A percentile compares a stretch with the other conserved stretches of the same genome.
Conservation (phyloP, 2,797 vertebrate genomes). For the Astyanax mexicanus region DNA sequence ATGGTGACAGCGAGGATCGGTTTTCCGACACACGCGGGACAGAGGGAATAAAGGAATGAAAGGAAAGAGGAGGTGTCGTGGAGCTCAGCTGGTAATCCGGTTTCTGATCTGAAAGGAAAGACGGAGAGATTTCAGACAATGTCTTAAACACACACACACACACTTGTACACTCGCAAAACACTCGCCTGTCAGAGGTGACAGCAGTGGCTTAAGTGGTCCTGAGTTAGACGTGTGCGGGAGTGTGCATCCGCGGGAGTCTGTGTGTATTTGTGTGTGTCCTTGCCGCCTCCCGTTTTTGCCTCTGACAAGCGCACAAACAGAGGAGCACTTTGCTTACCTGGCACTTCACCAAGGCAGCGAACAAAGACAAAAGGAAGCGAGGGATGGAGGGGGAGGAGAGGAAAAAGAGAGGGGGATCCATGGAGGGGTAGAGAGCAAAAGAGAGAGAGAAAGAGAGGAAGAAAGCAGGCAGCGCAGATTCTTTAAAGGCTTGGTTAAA, state of each 20-base stretch:
- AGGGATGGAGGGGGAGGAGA: slow-evolving; percentile 5
- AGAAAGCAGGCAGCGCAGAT: slow-evolving; percentile 34
- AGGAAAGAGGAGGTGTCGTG: slow-evolving; percentile 34
- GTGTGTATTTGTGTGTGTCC: slow-evolving; percentile 2
- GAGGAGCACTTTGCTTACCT: slow-evolving; percentile 40
- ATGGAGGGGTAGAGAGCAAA: not conserved
- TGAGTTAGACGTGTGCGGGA: not conserved
- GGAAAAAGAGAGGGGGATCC: not conserved
- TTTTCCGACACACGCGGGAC: slow-evolving; percentile 17
- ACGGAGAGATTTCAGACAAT: slow-evolving; percentile 55
- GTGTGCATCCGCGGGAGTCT: too few relatives aligned
- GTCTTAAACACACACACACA: slow-evolving; percentile 5
- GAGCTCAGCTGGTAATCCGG: slow-evolving; percentile 35
- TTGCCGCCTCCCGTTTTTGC: slow-evolving; percentile 2
- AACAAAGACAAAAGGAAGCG: slow-evolving; percentile 19
- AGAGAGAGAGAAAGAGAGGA: slow-evolving; percentile 18
- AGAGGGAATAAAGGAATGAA: slow-evolving; percentile 30
- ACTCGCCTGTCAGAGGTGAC: not conserved
- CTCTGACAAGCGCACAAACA: not conserved
- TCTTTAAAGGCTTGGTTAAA: slow-evolving; percentile 24
- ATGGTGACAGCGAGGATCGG: slow-evolving; percentile 39
- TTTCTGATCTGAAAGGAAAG: slow-evolving; percentile 30
- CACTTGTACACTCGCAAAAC: not conserved
- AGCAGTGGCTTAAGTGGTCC: not conserved
- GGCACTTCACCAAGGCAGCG: slow-evolving; percentile 11